Base-by-base conservation (phyloP, 2,113 vertebrate species). In the Brienomyrus brachyistius region DNA sequence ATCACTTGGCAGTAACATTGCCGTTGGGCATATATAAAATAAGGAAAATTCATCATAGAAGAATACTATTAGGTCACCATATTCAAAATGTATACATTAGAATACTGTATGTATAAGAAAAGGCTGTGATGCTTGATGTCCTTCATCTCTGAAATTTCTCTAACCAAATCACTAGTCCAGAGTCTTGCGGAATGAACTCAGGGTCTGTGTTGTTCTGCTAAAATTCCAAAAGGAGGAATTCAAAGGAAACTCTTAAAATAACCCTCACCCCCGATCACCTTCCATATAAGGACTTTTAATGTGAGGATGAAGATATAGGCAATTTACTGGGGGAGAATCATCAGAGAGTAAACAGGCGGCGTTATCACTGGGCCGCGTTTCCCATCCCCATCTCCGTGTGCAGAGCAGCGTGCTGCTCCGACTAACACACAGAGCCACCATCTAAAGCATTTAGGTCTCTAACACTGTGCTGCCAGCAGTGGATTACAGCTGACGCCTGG, bases 261-360 rank as follows among this genome's bases (percentile, higher is more conserved):
- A 31, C 51, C 48, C 48, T 19, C n/a, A 13, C 15, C 47, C 13
- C 85, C 5, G 5, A 7, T 43, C 4, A 80, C 74, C 35, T 40
- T 43, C 74, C 85, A 54, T 87, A 87, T 56, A 87, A 87, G 85
- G 85, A 56, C 40, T 87, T 87, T 54, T 54, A 52, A 54, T 56
- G 23, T 40, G 51, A 56, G n/a, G 45, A 54, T 87, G 5, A 87
- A 48, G 48, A 87, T 21, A 54, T 35, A 56, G n/a, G 50, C 27
- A 52, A 52, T 15, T 52, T 56, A 7, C 48, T n/a, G 27, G 27
- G 50, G 8, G 13, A 51, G 51, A 13, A 54, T 56, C 19, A 19
- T 21, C 19, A 35, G 4, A 87, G 15, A 35, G 50, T 56, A 35
- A 87, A 87, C n/a, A 87, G 8, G 9, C 3, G 13, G 11, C 4